Percentiles rank a stretch among this genome's conserved stretches.
Evolutionary conservation across 2,888 invertebrate genomes (phyloP).

Genomic region (Troilus luridus): DNA sequence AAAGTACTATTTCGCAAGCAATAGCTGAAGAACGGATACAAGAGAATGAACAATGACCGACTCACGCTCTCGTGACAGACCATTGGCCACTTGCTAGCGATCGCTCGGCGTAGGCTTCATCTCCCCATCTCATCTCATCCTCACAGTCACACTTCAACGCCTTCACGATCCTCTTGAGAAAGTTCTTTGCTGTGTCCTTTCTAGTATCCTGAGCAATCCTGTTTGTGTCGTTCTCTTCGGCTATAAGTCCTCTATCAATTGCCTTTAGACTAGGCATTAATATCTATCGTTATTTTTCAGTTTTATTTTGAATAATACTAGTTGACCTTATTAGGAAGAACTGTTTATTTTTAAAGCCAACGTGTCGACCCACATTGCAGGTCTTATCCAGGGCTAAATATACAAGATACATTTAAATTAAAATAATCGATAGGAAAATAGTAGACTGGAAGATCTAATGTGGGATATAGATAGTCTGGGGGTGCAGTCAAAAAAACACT

Average conservation of each 20-base stretch:
- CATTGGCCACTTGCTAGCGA: background rate
- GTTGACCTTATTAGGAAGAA: too few relatives aligned
- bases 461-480: too few relatives aligned
- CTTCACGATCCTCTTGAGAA: conserved; percentile 38
- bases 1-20: background rate
- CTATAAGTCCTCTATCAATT: background rate
- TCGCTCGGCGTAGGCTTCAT: background rate
- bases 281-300: too few relatives aligned
- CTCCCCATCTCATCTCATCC: background rate
- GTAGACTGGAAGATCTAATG: too few relatives aligned
- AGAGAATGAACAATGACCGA: background rate
- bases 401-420: too few relatives aligned
- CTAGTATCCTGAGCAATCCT: background rate
- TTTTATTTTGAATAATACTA: too few relatives aligned
- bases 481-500: too few relatives aligned
- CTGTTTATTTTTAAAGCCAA: too few relatives aligned
- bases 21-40: background rate
- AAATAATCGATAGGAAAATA: too few relatives aligned
- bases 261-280: too few relatives aligned
- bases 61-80: conserved; percentile 21
- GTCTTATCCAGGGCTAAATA: too few relatives aligned
- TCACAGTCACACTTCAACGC: conserved; percentile 17
- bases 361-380: too few relatives aligned
- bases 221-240: background rate
- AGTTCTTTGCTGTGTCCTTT: background rate